These are phyloP conservation scores for Aldabrachelys gigantea DNA, from an alignment of 2,113 vertebrate species.

Conservation along the genomic window DNA sequence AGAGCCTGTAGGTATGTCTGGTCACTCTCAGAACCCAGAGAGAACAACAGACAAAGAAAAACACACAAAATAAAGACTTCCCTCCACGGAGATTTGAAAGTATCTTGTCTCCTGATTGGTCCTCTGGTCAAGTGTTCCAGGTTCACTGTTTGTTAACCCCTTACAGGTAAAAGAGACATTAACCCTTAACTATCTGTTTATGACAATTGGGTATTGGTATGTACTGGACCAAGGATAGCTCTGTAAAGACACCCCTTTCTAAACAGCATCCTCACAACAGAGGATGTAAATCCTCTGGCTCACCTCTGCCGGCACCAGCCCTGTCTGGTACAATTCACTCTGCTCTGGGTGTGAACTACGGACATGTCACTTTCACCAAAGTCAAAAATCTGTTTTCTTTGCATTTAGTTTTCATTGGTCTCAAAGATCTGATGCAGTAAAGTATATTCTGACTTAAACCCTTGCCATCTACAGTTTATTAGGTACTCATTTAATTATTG, in stretches of 20 bases:
- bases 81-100: too few relatives aligned
- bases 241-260: background rate
- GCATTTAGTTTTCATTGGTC: constrained; percentile 13
- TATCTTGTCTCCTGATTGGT: too few relatives aligned
- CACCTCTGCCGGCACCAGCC: background rate
- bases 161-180: too few relatives aligned
- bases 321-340: background rate
- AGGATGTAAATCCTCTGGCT: background rate
- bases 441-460: constrained; percentile 23
- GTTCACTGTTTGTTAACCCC: too few relatives aligned
- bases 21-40: too few relatives aligned
- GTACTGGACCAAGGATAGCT: rapidly evolving
- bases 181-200: too few relatives aligned
- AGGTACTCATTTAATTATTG: background rate
- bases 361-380: background rate
- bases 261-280: background rate
- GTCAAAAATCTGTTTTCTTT: constrained; percentile 28
- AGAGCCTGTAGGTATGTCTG: too few relatives aligned
- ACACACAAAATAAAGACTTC: too few relatives aligned
- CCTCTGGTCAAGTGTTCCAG: too few relatives aligned
- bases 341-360: background rate
- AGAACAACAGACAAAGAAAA: too few relatives aligned
- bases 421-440: background rate
- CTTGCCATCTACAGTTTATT: constrained; percentile 16
- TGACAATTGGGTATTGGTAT: too few relatives aligned